phyloP scores from a whole-genome alignment of 2,888 invertebrate species.

The Seladonia tumulorum region DNA sequence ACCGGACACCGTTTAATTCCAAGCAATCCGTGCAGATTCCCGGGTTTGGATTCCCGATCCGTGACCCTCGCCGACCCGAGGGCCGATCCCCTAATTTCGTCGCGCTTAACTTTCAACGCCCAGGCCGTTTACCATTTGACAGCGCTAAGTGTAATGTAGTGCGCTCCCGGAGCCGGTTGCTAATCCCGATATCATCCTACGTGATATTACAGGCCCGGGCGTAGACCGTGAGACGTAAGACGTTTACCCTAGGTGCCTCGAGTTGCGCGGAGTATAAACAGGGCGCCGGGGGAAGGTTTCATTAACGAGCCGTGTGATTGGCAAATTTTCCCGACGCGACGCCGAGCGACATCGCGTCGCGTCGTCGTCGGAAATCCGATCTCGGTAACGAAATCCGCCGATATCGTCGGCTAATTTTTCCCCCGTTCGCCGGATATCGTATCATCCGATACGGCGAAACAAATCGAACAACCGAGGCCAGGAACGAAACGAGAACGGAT shows the following conservation, averaged over 20 bases:
- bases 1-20: constrained; percentile 1
- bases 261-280: constrained; percentile 41
- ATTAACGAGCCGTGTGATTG: constrained; percentile 57
- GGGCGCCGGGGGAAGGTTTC: constrained; percentile 27
- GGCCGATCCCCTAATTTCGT: constrained; percentile 42
- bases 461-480: not conserved
- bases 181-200: constrained; percentile 52
- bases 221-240: constrained; percentile 37
- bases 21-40: constrained; percentile 34
- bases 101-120: constrained; percentile 43
- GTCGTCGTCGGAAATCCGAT: constrained; percentile 39
- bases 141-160: constrained; percentile 36
- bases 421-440: not conserved
- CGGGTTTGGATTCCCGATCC: constrained; percentile 36
- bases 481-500: not conserved
- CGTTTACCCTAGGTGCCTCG: constrained; percentile 46
- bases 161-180: constrained; percentile 18
- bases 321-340: constrained; percentile 45
- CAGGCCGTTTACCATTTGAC: constrained; percentile 28
- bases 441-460: not conserved
- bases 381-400: constrained; percentile 35
- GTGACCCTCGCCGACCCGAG: constrained; percentile 10
- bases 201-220: constrained; percentile 43
- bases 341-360: too few relatives aligned
- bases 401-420: constrained; percentile 29